Evolutionary conservation across 2,113 vertebrate species (phyloP), one percentile per base, ranked within the genome.

Genomic region (Oncorhynchus tshawytscha): DNA sequence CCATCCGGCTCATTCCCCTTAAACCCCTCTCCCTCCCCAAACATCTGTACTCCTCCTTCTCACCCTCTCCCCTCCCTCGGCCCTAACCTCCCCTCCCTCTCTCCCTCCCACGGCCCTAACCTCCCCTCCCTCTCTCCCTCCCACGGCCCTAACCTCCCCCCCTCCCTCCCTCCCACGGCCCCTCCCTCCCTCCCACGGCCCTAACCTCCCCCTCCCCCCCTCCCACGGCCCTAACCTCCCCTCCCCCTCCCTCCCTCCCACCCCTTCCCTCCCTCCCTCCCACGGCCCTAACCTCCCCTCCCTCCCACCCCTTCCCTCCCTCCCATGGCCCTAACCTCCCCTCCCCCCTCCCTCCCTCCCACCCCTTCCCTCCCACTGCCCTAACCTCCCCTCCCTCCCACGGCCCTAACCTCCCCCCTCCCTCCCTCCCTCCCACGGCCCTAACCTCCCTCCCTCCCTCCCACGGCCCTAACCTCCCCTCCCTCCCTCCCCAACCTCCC

Each of bases 221-320:
- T 31, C 78, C 34, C 25, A 25, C 25, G 25, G 25, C 25, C 25
- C 25, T 1, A 25, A 25, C 59, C 59, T 4, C 31, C n/a, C 29
- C 4, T 25, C 24, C 24, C 24, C 24, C 24, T 25, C 24, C 24
- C 24, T 25, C 24, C 24, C 24, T n/a, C n/a, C n/a, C n/a, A n/a
- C n/a, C n/a, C 3, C 0, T 51, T 20, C 5, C 31, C 3, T 25
- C 24, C 24, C 24, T 25, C 24, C 88, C 86, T 77, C 82, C 81
- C 73, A 78, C 84, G 79, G 77, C 81, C 78, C 60, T 79, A 31
- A 31, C 29, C 25, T 4, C 29, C 4, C 29, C 29, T 25, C 24
- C 29, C n/a, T n/a, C n/a, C n/a, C n/a, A n/a, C n/a, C n/a, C 3
- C 0, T 51, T 20, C 5, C 31, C 3, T 4, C 31, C 5, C 31